Evolutionary conservation across 2,888 invertebrate species (phyloP), one percentile per base, ranked within the genome.

Genomic region (Chironomus tentans): DNA sequence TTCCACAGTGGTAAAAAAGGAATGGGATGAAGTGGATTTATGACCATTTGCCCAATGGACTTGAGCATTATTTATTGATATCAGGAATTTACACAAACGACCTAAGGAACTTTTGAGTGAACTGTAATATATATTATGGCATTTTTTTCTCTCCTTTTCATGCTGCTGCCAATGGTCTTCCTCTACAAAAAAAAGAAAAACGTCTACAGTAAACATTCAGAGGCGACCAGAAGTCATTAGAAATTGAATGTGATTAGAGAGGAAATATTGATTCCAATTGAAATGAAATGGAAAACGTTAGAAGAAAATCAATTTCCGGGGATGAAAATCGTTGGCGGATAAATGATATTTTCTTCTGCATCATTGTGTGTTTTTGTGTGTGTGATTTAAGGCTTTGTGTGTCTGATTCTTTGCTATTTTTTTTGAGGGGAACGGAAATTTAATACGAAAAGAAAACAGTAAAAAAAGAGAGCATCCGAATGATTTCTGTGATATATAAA

Each of bases 51-150:
- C 48, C 70, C 70, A 70, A 46, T 48, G 48, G 70, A 70, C 70
- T 70, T 48, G 47, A 48, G 48, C 18, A 70, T 70, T 70, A 70
- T 70, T 70, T 70, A 70, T 70, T 70, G 70, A 70, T 70, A 48
- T 28, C 70, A 21, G 70, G 70, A 70, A 70, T 22, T 70, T 70
- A 48, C 70, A 22, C 47, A 38, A 48, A 70, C n/a, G 48, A 46
- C 70, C 48, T 70, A 15, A 18, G 70, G 18, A 68, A 46, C 69
- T 69, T 28, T 46, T 69, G 22, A 69, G 38, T 48, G 28, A 38
- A 68, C 38, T 28, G n/a, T 56, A 56, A 56, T 18, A 56, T 56
- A 56, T 56, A 56, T 18, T 56, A 56, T 56, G 6, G 56, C 15
- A 18, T 7, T 56, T 56, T 50, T 28, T 28, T 24, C 24, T 4